Base-by-base conservation (phyloP, 1,140 invertebrate species). In the Prorops nasuta region DNA sequence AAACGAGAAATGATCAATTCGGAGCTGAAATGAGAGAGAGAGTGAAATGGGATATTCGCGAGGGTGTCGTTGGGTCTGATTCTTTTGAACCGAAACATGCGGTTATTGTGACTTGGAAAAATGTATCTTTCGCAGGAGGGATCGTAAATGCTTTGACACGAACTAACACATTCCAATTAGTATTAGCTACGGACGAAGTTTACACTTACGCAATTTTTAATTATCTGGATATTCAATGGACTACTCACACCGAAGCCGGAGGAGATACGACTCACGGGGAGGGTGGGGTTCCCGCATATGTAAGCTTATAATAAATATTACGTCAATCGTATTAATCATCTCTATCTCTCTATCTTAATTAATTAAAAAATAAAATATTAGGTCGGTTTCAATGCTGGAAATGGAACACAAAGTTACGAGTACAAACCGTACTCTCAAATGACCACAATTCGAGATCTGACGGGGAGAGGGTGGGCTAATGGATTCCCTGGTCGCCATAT, bases 351-450 rank as follows among this genome's bases (percentile, higher is more conserved):
- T 15, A 46, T 28, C 39, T 31, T 20, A 53, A 40, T 16, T 21
- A 22, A 24, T 8, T 28, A n/a, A n/a, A n/a, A n/a, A 39, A 15
- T 20, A 36, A 3, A 3, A 51, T 45, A 16, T 55, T 61, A 92
- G 90, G 85, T 97, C 63, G 94, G 94, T 28, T 98, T 97, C 74
- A 97, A 98, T 69, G 94, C 89, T 42, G 94, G 94, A 45, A 98
- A 98, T 66, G 94, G 91, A 12, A 98, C 93, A 1, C 83, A 88
- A 67, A 86, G 86, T 48, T 95, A 88, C 71, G 91, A 95, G 74
- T 96, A 96, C 69, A 84, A 82, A 44, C 94, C 94, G 0, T 96
- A 94, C 73, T 95, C 92, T 36, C 93, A 96, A 76, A 80, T 83
- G 21, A 87, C 91, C 18, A 89, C 92, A 15, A 81, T 96, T 8